phyloP scores from a whole-genome alignment of 2,888 invertebrate species.

The Philhelius pedissequus region DNA sequence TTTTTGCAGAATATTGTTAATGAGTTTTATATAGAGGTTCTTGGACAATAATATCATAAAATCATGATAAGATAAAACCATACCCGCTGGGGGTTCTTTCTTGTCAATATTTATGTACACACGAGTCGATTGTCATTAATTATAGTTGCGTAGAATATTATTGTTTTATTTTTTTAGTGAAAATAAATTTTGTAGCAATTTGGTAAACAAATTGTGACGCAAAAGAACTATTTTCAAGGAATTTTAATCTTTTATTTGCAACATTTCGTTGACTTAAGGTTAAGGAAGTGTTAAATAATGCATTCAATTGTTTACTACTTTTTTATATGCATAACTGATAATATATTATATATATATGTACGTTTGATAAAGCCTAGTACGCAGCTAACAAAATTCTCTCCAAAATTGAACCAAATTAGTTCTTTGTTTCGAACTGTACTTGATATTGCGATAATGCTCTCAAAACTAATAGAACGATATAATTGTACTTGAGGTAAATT shows the following conservation, averaged over 20 bases:
- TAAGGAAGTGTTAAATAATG: neutral
- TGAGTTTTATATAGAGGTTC: neutral
- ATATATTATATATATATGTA: no score
- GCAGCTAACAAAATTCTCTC: no score
- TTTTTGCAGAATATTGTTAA: neutral
- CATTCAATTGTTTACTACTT: neutral
- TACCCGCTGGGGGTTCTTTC: neutral
- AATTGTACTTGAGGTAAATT: no score
- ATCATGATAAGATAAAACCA: neutral
- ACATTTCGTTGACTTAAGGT: neutral
- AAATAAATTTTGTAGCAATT: neutral
- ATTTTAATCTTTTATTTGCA: slow-evolving; percentile 3
- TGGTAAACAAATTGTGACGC: slow-evolving; percentile 16
- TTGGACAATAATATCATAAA: neutral
- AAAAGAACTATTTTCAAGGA: slow-evolving; percentile 3
- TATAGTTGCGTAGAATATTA: neutral
- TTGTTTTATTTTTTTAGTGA: neutral
- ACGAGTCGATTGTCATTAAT: no score
- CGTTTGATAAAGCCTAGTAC: no score
- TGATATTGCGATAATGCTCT: no score
- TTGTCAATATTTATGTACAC: neutral
- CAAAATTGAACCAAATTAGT: no score
- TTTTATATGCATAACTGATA: no score
- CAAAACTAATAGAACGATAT: no score
- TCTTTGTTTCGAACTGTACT: no score